Evolutionary conservation across 2,113 vertebrate species (phyloP), one percentile per base, ranked within the genome.

Genomic region (Burhinus oedicnemus): DNA sequence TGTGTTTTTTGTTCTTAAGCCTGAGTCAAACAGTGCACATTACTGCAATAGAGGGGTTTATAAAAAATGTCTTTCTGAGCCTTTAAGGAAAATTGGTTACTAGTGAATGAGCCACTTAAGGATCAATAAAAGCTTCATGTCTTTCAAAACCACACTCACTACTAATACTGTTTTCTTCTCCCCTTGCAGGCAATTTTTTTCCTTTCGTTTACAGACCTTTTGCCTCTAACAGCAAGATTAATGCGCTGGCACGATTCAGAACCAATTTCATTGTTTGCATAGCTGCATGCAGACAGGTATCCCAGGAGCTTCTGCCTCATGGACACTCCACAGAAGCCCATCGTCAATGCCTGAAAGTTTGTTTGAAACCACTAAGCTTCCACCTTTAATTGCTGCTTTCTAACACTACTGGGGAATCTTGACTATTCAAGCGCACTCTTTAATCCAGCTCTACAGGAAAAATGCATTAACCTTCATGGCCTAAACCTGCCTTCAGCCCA

Each of bases 381-480:
- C 90, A 95, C 87, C 92, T 98, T 97, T 97, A 98, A 98, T 97
- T 98, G 95, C 94, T 97, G 95, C 94, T 98, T 97, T 97, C 95
- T 90, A 97, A 97, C 72, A 96, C 96, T 96, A 96, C 92, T 94
- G 94, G 89, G 89, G 78, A 96, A 98, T 96, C 96, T 96, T 95
- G 93, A 87, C 96, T 97, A 96, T 97, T 98, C 93, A 98, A 97
- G 97, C 92, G 69, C 77, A 97, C 83, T 91, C 84, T 97, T 97
- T 98, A 98, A 98, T 97, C 98, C 97, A 94, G 85, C 95, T 97
- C 96, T 98, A 99, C 98, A 98, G 97, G 97, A 97, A 98, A 99
- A 99, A 99, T 95, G 98, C 98, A 99, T 99, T 99, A 99, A 99
- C 98, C 98, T 98, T 95, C 95, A 86, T 96, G 98, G 98, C 98